phyloP scores from a whole-genome alignment of 2,113 vertebrate genomes.

The Oncorhynchus masou region DNA sequence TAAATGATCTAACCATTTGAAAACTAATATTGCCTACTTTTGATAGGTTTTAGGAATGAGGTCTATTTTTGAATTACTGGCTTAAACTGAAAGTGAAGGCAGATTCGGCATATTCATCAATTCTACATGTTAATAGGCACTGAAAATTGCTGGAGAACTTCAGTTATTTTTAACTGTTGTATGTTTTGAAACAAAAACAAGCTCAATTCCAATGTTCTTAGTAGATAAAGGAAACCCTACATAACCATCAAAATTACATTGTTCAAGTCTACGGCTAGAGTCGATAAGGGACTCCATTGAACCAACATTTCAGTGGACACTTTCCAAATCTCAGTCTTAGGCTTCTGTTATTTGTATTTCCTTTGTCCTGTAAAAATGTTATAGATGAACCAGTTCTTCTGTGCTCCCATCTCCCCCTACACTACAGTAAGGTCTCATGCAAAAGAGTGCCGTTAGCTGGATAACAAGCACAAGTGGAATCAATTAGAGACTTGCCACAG shows the following conservation, averaged over 20 bases:
- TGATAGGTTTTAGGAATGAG: neutral
- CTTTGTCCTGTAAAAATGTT: neutral
- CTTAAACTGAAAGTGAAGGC: neutral
- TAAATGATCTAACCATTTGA: neutral
- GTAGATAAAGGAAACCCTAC: neutral
- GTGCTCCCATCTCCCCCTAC: neutral
- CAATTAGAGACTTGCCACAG: slow-evolving; percentile 35
- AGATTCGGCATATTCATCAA: neutral
- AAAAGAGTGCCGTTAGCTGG: slow-evolving; percentile 7
- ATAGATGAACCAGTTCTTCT: neutral
- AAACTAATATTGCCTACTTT: neutral
- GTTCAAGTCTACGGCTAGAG: neutral
- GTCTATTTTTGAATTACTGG: neutral
- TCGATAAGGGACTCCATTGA: neutral
- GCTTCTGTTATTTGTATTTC: neutral
- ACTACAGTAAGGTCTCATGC: neutral
- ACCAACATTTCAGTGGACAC: neutral
- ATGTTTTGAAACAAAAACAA: neutral
- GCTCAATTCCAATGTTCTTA: neutral
- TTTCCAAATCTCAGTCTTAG: neutral
- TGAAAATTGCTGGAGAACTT: neutral
- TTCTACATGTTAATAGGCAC: neutral
- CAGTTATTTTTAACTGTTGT: neutral
- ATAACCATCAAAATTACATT: neutral
- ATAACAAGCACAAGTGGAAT: slow-evolving; percentile 53